Evolutionary conservation across 2,797 vertebrate genomes (phyloP), one percentile per base, ranked within the genome.

Genomic region (Sebastes steindachneri): DNA sequence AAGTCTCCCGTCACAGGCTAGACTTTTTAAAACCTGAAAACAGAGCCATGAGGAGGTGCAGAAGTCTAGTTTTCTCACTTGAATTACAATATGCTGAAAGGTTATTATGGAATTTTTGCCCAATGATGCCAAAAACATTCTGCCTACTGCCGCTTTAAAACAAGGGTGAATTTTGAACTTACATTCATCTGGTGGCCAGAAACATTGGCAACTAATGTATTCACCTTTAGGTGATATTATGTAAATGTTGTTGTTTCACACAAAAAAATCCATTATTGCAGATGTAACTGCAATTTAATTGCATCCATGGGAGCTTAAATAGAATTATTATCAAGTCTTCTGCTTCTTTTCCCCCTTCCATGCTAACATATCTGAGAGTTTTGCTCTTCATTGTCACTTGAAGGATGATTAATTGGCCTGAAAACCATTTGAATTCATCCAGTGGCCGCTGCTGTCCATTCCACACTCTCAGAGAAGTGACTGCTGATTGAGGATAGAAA

Each of bases 401-500:
- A 73, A 68, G 74, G 35, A 82, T 69, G 58, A 86, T 77, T 83
- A 83, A 88, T 88, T 84, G 73, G 68, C 51, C 84, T 10, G 26
- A 25, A 65, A 78, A 83, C 82, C 19, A 88, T 90, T 86, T 65
- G 23, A 48, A 91, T 84, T 85, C 84, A 77, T 23, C 45, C 28
- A 4, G 66, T 55, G 73, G 63, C 60, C 11, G 60, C 57, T 8
- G 77, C 54, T 68, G 80, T 85, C 89, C 79, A 67, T 78, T 76
- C 41, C 73, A 65, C 57, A 6, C 75, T 5, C 75, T 68, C 62
- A 67, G 77, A 72, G 51, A 80, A 83, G 78, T 75, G 78, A 77
- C 71, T 73, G 69, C 80, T 86, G 86, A 87, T 80, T 83, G 77
- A 86, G 74, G 59, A 79, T 63, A 69, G 59, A 88, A 70, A 81